Conservation (phyloP, 1,140 invertebrate species). For the Lerema accius region DNA sequence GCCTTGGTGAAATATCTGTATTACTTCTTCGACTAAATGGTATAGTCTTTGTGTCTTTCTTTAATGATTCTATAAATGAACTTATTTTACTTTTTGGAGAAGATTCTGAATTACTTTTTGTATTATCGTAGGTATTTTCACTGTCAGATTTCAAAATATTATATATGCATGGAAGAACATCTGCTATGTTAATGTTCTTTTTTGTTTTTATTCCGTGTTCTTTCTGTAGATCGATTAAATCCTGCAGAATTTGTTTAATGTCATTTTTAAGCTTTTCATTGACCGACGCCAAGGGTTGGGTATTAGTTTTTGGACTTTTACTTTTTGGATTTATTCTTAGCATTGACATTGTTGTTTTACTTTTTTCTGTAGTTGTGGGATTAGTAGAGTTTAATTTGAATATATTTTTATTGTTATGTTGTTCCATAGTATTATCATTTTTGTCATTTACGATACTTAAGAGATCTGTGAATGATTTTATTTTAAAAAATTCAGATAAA, state of each 20-base stretch:
- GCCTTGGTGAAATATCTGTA: slow-evolving; percentile 28
- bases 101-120: slow-evolving; percentile 16
- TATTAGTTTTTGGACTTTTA: slow-evolving; percentile 27
- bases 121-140: slow-evolving; percentile 12
- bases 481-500: slow-evolving; percentile 69
- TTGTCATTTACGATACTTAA: slow-evolving; percentile 46
- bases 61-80: slow-evolving; percentile 54
- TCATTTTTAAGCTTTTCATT: slow-evolving; percentile 68
- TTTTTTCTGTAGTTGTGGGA: slow-evolving; percentile 12
- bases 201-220: slow-evolving; percentile 41
- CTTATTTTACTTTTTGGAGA: slow-evolving; percentile 52
- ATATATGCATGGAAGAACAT: slow-evolving; percentile 66
- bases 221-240: slow-evolving; percentile 62
- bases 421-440: not conserved
- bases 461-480: slow-evolving; percentile 63
- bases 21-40: slow-evolving; percentile 46
- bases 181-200: slow-evolving; percentile 52
- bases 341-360: slow-evolving; percentile 10
- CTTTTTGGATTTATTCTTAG: slow-evolving; percentile 21
- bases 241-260: slow-evolving; percentile 62
- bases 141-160: slow-evolving; percentile 55
- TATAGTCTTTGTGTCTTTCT: slow-evolving; percentile 45
- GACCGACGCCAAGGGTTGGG: too few species aligned
- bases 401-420: slow-evolving; percentile 8
- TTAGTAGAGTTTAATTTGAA: slow-evolving; percentile 27